Percentiles rank a stretch among this genome's conserved stretches.
Evolutionary conservation across 1,140 invertebrate species (phyloP).

Genomic region (Thaumatotibia leucotreta): DNA sequence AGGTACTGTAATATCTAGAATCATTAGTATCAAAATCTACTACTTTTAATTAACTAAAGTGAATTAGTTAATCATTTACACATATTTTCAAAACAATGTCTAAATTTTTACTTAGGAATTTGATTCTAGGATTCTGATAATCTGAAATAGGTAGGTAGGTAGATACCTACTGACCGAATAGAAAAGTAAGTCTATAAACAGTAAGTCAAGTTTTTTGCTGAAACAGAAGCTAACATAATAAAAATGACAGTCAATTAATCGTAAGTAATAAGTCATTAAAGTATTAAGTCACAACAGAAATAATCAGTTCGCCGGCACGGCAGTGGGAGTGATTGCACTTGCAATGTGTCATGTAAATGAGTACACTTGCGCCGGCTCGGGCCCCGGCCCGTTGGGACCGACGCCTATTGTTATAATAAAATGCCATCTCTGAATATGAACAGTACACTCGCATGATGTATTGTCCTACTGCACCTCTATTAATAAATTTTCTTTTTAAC

Average conservation of each 20-base stretch:
- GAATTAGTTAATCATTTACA: too few relatives aligned
- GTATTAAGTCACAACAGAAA: neutral
- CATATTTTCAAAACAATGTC: too few relatives aligned
- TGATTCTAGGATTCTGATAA: too few relatives aligned
- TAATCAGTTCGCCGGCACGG: constrained; percentile 13
- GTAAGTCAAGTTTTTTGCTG: too few relatives aligned
- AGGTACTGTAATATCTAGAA: too few relatives aligned
- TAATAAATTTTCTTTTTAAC: too few relatives aligned
- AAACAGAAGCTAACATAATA: neutral
- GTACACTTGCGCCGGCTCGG: constrained; percentile 53
- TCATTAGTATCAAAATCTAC: too few relatives aligned
- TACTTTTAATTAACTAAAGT: too few relatives aligned
- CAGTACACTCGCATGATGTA: constrained; percentile 30
- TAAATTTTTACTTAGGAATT: too few relatives aligned
- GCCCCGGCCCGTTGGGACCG: constrained; percentile 31
- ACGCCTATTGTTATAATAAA: constrained; percentile 71
- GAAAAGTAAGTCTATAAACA: too few relatives aligned
- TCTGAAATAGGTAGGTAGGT: too few relatives aligned
- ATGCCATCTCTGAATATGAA: constrained; percentile 59
- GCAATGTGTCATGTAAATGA: constrained; percentile 66
- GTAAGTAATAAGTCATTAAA: neutral
- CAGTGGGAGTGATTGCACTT: constrained; percentile 47
- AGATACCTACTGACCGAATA: too few relatives aligned
- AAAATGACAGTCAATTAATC: neutral
- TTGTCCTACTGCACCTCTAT: neutral